phyloP scores from a whole-genome alignment of 1,140 invertebrate genomes.

The Bicyclus anynana region DNA sequence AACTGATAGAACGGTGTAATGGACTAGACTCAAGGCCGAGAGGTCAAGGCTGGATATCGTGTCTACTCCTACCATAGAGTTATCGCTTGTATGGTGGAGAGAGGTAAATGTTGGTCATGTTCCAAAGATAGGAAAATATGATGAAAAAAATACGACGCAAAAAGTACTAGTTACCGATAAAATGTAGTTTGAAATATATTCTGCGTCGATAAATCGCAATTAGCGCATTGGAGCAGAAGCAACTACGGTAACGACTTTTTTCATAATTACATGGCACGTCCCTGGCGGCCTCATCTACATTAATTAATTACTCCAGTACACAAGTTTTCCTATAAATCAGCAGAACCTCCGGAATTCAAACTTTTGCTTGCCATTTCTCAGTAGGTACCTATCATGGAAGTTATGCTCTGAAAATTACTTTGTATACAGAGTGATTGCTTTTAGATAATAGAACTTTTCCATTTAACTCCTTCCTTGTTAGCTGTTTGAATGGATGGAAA shows the following conservation, averaged over 20 bases:
- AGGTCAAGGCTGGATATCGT: too few relatives aligned
- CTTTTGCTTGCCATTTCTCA: conserved; percentile 12
- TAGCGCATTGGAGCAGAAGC: conserved; percentile 1
- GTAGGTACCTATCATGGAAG: conserved; percentile 5
- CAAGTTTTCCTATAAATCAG: conserved; percentile 21
- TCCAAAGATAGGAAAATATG: too few relatives aligned
- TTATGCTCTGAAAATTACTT: conserved; percentile 8
- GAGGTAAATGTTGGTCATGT: too few relatives aligned
- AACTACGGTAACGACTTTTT: conserved; percentile 1
- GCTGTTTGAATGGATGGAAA: not conserved
- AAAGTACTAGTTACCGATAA: too few relatives aligned
- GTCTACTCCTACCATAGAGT: too few relatives aligned
- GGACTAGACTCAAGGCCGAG: too few relatives aligned
- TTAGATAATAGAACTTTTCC: conserved; percentile 1
- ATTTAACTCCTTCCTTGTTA: not conserved
- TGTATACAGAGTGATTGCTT: conserved; percentile 5
- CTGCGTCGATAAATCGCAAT: not conserved
- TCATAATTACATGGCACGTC: conserved; percentile 2
- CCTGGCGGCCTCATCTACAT: conserved; percentile 6
- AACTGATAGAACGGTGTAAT: too few relatives aligned
- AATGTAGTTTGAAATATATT: not conserved
- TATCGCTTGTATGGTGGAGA: too few relatives aligned
- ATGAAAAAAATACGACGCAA: too few relatives aligned
- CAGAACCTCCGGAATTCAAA: conserved; percentile 17
- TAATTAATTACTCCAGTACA: conserved; percentile 18